Evolutionary conservation across 2,797 vertebrate species (phyloP), one percentile per base, ranked within the genome.

Genomic region (Onychomys arenicola): DNA sequence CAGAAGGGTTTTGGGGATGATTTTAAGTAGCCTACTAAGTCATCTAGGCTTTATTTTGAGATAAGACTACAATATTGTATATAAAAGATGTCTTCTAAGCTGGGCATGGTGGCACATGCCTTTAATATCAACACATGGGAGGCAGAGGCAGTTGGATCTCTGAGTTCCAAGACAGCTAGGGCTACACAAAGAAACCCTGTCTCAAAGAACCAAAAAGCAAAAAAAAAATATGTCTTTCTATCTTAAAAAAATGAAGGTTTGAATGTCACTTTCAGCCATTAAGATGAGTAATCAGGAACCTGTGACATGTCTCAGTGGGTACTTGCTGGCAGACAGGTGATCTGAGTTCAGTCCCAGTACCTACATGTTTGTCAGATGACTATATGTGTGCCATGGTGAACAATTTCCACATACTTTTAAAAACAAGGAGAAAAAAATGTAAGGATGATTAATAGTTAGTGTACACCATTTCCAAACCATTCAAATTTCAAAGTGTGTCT

Each of bases 381-480:
- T 27, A 37, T n/a, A 57, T 55, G 25, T 73, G n/a, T 87, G 67
- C 67, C 67, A 11, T 71, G 49, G 49, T 55, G 16, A 19, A 23
- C 34, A 55, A 29, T 55, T 25, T 37, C 27, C 19, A n/a, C 29
- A 14, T 25, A 25, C 12, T n/a, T 52, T 85, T 10, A 29, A 46
- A 61, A 32, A 5, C 19, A 73, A 21, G 23, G 23, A 32, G 27
- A 71, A 9, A 23, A n/a, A 17, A 11, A 17, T 71, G 16, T 40
- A 55, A 73, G 34, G 37, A 1, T 80, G 55, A 52, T 71, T 29
- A 16, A 40, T 94, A 83, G 85, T 43, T 8, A 71, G 16, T 80
- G 21, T 69, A 69, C n/a, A 61, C 78, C 71, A 89, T 85, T 94
- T 93, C 14, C 88, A 91, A 93, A 89, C 25, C 25, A 80, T 85